These are phyloP conservation scores for Bufo gargarizans DNA, from an alignment of 2,113 vertebrate species.

Conservation along the genomic window DNA sequence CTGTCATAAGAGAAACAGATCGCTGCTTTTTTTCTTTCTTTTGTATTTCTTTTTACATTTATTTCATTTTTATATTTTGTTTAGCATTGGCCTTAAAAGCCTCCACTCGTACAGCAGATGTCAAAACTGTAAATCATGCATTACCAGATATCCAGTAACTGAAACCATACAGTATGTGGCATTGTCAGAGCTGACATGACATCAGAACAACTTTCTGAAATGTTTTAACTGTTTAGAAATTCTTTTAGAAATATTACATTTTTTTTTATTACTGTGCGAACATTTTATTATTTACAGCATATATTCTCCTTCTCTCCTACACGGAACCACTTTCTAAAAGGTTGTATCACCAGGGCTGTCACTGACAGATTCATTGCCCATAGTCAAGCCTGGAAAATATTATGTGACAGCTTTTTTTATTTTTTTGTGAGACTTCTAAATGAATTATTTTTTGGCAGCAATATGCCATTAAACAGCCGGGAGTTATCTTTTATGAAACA, in stretches of 20 bases:
- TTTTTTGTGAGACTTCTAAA: slow-evolving; percentile 22
- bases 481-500: neutral
- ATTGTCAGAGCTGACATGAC: neutral
- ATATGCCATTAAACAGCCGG: neutral
- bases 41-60: neutral
- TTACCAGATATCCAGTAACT: neutral
- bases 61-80: neutral
- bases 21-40: neutral
- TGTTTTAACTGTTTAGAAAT: neutral
- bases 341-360: neutral
- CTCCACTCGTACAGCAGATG: slow-evolving; percentile 15
- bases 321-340: neutral
- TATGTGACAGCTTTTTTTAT: neutral
- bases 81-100: slow-evolving; percentile 40
- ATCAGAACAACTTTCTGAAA: neutral
- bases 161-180: neutral
- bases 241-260: neutral
- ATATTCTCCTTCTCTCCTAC: neutral
- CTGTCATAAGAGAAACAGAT: slow-evolving; percentile 38
- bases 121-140: slow-evolving; percentile 24
- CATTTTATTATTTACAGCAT: neutral
- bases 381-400: slow-evolving; percentile 37
- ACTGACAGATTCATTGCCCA: slow-evolving; percentile 36
- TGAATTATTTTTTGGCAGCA: slow-evolving; percentile 7
- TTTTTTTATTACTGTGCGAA: neutral